A percentile compares a stretch with the other conserved stretches of the same genome.
Evolutionary conservation across 2,888 invertebrate species (phyloP).

Genomic region (Xestia c-nigrum): DNA sequence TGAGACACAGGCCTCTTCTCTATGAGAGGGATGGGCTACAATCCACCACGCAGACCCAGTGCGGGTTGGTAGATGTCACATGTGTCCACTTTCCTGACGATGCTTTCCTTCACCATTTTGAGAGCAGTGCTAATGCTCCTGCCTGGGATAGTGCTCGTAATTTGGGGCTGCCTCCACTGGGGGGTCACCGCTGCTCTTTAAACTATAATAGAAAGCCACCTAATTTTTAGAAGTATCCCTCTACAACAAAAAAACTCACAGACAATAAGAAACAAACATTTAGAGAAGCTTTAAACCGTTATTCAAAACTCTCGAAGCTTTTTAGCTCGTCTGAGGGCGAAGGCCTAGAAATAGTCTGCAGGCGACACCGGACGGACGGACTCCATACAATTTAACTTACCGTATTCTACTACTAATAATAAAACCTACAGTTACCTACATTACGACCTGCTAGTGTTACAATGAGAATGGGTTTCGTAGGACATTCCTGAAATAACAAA

Average conservation of each 20-base stretch:
- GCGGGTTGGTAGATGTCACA: too few relatives aligned
- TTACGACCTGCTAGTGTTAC: slow-evolving; percentile 24
- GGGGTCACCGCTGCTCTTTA: too few relatives aligned
- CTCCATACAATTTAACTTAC: slow-evolving; percentile 43
- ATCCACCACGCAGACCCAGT: too few relatives aligned
- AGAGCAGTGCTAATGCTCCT: too few relatives aligned
- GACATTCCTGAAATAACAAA: neutral
- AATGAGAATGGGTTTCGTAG: neutral
- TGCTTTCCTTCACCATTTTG: too few relatives aligned
- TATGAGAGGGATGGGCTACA: too few relatives aligned
- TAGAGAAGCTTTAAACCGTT: neutral
- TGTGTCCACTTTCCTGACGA: too few relatives aligned
- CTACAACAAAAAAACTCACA: neutral
- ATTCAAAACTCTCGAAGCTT: slow-evolving; percentile 5
- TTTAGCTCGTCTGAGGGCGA: neutral
- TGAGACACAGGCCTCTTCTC: too few relatives aligned
- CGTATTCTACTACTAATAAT: slow-evolving; percentile 44
- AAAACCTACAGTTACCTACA: slow-evolving; percentile 40
- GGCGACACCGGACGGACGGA: slow-evolving; percentile 21
- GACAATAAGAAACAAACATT: neutral
- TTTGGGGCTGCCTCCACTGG: too few relatives aligned
- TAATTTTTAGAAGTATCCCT: neutral
- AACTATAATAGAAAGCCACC: neutral
- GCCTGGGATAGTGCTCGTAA: too few relatives aligned
- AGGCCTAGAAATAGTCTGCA: slow-evolving; percentile 18